Evolutionary conservation across 2,797 vertebrate species (phyloP).

Genomic region (Lates japonicus): DNA sequence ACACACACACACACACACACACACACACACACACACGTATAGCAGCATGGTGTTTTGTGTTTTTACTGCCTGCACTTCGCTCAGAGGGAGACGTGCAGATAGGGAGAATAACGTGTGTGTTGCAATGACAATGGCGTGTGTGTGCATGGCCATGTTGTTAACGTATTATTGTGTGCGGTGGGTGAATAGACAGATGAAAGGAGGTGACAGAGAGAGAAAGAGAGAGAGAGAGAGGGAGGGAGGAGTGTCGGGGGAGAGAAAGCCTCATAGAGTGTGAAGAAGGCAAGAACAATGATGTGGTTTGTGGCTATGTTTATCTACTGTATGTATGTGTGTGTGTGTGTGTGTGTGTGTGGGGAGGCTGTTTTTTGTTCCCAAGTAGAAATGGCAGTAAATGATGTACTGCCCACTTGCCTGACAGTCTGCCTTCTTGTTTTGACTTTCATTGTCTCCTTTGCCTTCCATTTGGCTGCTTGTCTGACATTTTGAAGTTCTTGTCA

Average conservation of each 20-base stretch:
- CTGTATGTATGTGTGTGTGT: constrained; percentile 20
- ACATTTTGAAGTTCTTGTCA: constrained; percentile 14
- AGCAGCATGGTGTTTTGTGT: constrained; percentile 23
- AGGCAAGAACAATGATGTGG: constrained; percentile 60
- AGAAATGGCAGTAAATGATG: constrained; percentile 40
- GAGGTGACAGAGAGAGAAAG: constrained; percentile 56
- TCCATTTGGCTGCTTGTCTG: constrained; percentile 13
- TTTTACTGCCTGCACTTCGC: constrained; percentile 41
- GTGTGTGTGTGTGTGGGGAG: constrained; percentile 17
- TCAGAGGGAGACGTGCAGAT: constrained; percentile 46
- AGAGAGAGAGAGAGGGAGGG: constrained; percentile 31
- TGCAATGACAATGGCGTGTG: too few species aligned
- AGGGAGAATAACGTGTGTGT: background rate
- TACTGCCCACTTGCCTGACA: constrained; percentile 42
- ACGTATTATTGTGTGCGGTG: constrained; percentile 25
- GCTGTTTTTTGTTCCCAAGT: constrained; percentile 35
- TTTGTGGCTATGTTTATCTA: constrained; percentile 64
- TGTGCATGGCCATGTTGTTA: background rate
- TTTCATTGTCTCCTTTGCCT: constrained; percentile 3
- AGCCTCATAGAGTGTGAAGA: constrained; percentile 60
- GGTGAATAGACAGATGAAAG: constrained; percentile 69
- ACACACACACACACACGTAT: constrained; percentile 24
- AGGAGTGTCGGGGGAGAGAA: constrained; percentile 59
- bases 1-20: constrained; percentile 22
- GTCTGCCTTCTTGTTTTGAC: constrained; percentile 23